Base-by-base conservation (phyloP, 2,113 vertebrate species). In the Pachypanchax playfairii region DNA sequence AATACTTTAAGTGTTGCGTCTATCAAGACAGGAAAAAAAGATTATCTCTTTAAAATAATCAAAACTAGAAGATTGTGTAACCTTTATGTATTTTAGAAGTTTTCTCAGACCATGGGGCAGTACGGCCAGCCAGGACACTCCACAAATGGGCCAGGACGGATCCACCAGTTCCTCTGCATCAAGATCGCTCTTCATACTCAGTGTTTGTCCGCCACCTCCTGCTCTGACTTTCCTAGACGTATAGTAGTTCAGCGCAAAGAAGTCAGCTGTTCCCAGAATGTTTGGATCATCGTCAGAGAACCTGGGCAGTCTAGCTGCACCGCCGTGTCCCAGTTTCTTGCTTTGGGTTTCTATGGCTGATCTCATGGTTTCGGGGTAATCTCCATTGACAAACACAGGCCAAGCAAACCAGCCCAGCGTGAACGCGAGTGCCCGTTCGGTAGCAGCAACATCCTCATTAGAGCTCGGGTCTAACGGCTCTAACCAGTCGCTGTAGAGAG, bases 191-290 rank as follows among this genome's bases (percentile, higher is more conserved):
- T 80, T 59, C 54, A 92, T 36, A 47, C 84, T 72, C 35, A 83
- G 36, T 17, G 43, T 80, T 46, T 59, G 25, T 12, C 42, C 31
- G 17, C 47, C 9, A 4, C 76, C 83, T 25, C 76, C 54, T 33
- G 85, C 11, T 70, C 70, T 91, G 41, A 92, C 85, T 73, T 92
- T 91, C 10, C 90, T 77, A 33, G 91, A 85, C 0, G 91, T 93
- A 4, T 94, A 96, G 80, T 93, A 93, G 44, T 95, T 94, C 22
- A 96, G 58, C 2, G 92, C 90, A 64, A 95, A 95, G 70, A 94
- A 95, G 75, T 94, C 92, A 1, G 91, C 92, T 1, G 92, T 92
- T 65, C 91, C 91, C 55, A 91, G 71, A 59, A 93, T 67, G 24
- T 66, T 57, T 0, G 56, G 87, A 57, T 94, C 93, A 12, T 93